These are phyloP conservation scores for Tenthredo scrophulariae DNA, from an alignment of 2,888 invertebrate genomes.

Conservation along the genomic window DNA sequence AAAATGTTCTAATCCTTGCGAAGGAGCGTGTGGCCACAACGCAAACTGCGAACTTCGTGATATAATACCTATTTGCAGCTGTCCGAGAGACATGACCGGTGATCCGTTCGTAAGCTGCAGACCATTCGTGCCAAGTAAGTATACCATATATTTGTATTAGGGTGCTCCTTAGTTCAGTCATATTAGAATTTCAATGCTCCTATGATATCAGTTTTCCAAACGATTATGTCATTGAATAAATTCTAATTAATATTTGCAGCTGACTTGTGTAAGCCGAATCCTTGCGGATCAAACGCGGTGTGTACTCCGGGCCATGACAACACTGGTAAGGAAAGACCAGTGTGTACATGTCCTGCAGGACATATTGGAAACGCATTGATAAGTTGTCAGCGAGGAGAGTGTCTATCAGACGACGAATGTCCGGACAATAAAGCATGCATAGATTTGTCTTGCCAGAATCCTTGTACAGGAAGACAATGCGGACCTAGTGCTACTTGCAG, in stretches of 20 bases:
- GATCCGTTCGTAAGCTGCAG: conserved; percentile 91
- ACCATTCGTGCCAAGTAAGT: conserved; percentile 88
- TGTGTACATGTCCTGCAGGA: conserved; percentile 90
- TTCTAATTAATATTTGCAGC: conserved; percentile 77
- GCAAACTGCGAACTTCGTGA: conserved; percentile 90
- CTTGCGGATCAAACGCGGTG: conserved; percentile 89
- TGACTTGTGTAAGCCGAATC: conserved; percentile 92
- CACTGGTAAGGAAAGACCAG: conserved; percentile 89
- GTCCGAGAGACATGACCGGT: conserved; percentile 92
- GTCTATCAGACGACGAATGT: conserved; percentile 88
- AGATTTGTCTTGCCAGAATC: conserved; percentile 85
- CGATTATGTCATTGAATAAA: not conserved
- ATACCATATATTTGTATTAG: conserved; percentile 2
- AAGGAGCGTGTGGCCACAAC: conserved; percentile 88
- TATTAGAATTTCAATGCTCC: no score
- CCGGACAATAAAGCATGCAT: conserved; percentile 88
- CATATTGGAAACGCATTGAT: conserved; percentile 89
- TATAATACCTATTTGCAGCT: conserved; percentile 91
- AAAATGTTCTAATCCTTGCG: conserved; percentile 91
- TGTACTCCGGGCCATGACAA: conserved; percentile 92
- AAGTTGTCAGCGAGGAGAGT: conserved; percentile 89
- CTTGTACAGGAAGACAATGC: conserved; percentile 87
- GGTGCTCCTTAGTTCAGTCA: no score
- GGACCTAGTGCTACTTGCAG: conserved; percentile 88
- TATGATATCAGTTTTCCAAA: not conserved